phyloP scores from a whole-genome alignment of 2,797 vertebrate species.

The Pyrrhura leucotis region DNA sequence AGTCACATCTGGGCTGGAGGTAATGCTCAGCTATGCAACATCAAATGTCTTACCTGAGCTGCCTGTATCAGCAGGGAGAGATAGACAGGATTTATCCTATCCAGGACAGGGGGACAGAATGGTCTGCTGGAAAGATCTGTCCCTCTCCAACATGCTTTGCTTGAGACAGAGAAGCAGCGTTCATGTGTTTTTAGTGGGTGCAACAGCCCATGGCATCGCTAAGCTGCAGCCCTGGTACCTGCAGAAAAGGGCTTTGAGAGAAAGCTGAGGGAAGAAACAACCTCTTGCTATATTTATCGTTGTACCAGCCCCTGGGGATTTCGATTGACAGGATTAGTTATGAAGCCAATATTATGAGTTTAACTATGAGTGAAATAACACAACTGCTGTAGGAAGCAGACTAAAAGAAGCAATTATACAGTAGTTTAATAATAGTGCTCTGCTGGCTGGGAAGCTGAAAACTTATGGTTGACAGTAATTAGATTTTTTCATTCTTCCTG shows the following conservation, averaged over 20 bases:
- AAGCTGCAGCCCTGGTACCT: neutral
- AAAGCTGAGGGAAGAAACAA: neutral
- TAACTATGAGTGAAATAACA: conserved; percentile 76
- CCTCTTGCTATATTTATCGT: conserved; percentile 32
- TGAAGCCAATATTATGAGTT: conserved; percentile 72
- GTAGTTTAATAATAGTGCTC: conserved; percentile 72
- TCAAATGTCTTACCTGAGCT: neutral
- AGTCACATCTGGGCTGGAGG: neutral
- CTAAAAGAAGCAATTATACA: conserved; percentile 71
- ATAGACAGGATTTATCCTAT: neutral
- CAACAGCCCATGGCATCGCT: neutral
- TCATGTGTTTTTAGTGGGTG: neutral
- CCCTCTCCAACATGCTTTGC: neutral
- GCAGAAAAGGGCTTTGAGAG: neutral
- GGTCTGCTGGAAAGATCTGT: neutral
- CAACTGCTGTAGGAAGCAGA: conserved; percentile 76
- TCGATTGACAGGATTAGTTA: conserved; percentile 76
- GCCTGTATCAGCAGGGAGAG: neutral
- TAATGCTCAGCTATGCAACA: neutral
- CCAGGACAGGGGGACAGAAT: neutral
- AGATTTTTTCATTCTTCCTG: conserved; percentile 67
- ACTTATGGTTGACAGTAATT: conserved; percentile 75
- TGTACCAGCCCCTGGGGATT: conserved; percentile 30
- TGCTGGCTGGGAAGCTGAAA: conserved; percentile 69
- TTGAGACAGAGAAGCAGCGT: rapidly evolving